Percentiles rank a stretch among this genome's conserved stretches.
These are phyloP conservation scores for Oeneis ivallda DNA, from an alignment of 2,888 invertebrate species.

Conservation along the genomic window DNA sequence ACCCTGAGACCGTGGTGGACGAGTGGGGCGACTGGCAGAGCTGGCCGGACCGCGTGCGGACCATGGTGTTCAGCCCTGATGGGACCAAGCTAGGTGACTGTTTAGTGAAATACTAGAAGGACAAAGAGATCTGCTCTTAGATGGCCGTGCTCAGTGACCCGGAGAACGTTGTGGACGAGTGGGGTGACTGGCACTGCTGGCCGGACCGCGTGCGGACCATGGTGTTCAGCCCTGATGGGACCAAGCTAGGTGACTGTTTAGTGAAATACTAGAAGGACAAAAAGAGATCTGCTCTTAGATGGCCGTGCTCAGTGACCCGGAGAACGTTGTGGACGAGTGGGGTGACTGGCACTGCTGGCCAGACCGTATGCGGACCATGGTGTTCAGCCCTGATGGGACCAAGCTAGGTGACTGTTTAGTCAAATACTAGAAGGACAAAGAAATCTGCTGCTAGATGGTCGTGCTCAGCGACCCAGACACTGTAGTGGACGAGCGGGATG, in stretches of 20 bases:
- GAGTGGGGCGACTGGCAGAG: conserved; percentile 62
- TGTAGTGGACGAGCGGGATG: too few relatives aligned
- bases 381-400: conserved; percentile 76
- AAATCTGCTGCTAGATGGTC: too few relatives aligned
- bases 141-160: conserved; percentile 69
- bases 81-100: conserved; percentile 71
- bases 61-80: conserved; percentile 76
- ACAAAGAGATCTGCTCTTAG: conserved; percentile 53
- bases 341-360: conserved; percentile 57
- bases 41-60: conserved; percentile 62
- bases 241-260: conserved; percentile 64
- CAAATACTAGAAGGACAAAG: too few relatives aligned
- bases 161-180: conserved; percentile 68
- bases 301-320: conserved; percentile 66
- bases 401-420: conserved; percentile 64
- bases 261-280: too few relatives aligned
- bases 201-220: conserved; percentile 68
- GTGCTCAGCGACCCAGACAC: too few relatives aligned
- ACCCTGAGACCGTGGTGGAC: conserved; percentile 67
- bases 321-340: conserved; percentile 71
- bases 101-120: too few relatives aligned
- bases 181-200: conserved; percentile 58
- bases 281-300: conserved; percentile 56
- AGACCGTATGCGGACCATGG: conserved; percentile 69
- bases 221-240: conserved; percentile 76